Conservation (phyloP, 2,113 vertebrate species). For the Strix aluco region DNA sequence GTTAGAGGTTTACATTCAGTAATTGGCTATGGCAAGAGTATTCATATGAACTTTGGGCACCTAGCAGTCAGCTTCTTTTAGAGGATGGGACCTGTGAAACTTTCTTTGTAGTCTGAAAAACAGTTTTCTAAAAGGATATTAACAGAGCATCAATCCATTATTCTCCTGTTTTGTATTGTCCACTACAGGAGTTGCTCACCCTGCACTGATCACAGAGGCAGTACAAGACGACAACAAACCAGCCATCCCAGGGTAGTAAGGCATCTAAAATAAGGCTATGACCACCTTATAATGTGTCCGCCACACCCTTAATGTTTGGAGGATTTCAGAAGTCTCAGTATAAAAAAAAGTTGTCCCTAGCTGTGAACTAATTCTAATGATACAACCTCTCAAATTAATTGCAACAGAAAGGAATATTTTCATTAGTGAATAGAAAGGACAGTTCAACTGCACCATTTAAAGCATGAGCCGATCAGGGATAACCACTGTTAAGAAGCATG, state of each 20-base stretch:
- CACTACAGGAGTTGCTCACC: not conserved
- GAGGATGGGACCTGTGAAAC: not conserved
- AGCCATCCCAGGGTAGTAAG: not conserved
- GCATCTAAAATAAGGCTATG: not conserved
- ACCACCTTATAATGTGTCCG: not conserved
- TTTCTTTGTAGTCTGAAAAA: not conserved
- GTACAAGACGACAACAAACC: not conserved
- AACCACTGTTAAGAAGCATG: not conserved
- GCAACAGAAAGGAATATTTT: not conserved
- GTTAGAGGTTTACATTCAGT: not conserved
- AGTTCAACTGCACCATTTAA: not conserved
- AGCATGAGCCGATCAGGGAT: not conserved
- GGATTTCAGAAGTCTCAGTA: not conserved
- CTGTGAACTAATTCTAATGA: not conserved
- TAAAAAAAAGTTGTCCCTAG: not conserved
- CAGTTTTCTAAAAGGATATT: not conserved
- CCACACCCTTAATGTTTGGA: not conserved
- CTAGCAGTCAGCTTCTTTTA: not conserved
- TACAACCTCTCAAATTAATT: not conserved
- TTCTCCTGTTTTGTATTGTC: not conserved
- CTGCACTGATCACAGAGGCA: not conserved
- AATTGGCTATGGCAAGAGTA: not conserved
- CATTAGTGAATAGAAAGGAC: not conserved
- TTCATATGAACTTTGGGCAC: not conserved
- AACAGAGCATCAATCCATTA: not conserved